Evolutionary conservation across 2,888 invertebrate genomes (phyloP).

Genomic region (Leptura quadrifasciata): DNA sequence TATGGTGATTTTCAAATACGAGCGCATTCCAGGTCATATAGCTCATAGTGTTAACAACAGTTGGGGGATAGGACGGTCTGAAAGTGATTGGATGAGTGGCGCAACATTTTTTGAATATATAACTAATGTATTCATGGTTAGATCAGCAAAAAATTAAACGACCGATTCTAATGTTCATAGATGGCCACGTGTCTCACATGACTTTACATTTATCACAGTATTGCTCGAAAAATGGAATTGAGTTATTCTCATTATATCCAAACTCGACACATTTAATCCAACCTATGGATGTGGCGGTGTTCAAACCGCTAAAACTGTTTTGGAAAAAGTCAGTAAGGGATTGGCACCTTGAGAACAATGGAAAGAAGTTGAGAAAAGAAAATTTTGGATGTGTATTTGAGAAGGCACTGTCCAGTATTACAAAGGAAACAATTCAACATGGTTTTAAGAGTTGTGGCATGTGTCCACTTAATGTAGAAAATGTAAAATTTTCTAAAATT

Average conservation of each 20-base stretch:
- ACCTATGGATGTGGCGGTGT: slow-evolving; percentile 49
- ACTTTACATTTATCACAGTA: not conserved
- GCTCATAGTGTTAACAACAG: slow-evolving; percentile 60
- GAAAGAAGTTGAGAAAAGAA: slow-evolving; percentile 39
- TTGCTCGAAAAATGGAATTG: slow-evolving; percentile 43
- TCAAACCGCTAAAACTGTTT: slow-evolving; percentile 42
- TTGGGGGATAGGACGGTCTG: slow-evolving; percentile 59
- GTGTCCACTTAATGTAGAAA: slow-evolving; percentile 36
- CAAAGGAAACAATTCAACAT: slow-evolving; percentile 40
- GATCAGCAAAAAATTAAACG: not conserved
- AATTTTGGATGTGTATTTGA: slow-evolving; percentile 38
- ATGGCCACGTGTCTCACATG: slow-evolving; percentile 9
- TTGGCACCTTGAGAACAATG: slow-evolving; percentile 35
- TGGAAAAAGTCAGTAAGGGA: slow-evolving; percentile 55
- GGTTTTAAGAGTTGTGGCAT: slow-evolving; percentile 40
- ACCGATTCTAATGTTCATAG: slow-evolving; percentile 1
- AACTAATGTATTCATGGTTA: slow-evolving; percentile 65
- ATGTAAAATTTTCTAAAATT: slow-evolving; percentile 40
- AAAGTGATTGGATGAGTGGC: slow-evolving; percentile 72
- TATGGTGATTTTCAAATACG: slow-evolving; percentile 62
- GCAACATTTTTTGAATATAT: slow-evolving; percentile 70
- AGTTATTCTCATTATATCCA: slow-evolving; percentile 50
- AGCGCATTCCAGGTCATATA: slow-evolving; percentile 60
- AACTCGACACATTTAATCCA: slow-evolving; percentile 52
- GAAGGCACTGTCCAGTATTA: slow-evolving; percentile 11